These are phyloP conservation scores for Epizoanthus fatuus DNA, from an alignment of 92 coral and sea anemone genomes.

Conservation along the genomic window DNA sequence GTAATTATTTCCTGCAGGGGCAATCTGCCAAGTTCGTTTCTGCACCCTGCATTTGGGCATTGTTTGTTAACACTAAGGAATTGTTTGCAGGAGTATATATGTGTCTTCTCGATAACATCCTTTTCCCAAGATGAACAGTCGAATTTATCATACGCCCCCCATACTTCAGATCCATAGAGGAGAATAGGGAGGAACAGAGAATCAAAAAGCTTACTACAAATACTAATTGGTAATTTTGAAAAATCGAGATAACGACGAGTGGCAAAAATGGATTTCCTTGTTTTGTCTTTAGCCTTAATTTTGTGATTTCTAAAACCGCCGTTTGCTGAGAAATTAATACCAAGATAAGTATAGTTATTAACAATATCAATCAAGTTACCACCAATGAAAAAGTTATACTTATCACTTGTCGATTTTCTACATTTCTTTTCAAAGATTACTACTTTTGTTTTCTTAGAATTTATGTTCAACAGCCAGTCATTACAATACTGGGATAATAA, in stretches of 20 bases:
- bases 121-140: no score
- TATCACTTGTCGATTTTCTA: conserved; percentile 37
- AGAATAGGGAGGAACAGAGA: no score
- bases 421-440: conserved; percentile 35
- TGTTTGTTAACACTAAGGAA: no score
- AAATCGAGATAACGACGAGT: background rate
- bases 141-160: no score
- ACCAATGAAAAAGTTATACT: background rate
- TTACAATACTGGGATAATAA: conserved; percentile 10
- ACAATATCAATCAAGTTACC: conserved; percentile 7
- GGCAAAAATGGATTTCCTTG: conserved; percentile 25
- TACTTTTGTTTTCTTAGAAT: conserved; percentile 43
- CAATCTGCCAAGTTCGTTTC: no score
- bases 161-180: no score
- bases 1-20: no score
- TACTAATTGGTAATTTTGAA: background rate
- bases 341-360: conserved; percentile 23
- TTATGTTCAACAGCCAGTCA: conserved; percentile 15
- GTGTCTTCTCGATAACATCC: no score
- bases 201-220: no score
- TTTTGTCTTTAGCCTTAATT: conserved; percentile 16
- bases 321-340: conserved; percentile 6
- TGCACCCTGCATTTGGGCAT: no score
- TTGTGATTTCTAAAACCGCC: conserved; percentile 2
- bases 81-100: no score